phyloP scores from a whole-genome alignment of 2,797 vertebrate genomes.

The Poeciliopsis turneri region DNA sequence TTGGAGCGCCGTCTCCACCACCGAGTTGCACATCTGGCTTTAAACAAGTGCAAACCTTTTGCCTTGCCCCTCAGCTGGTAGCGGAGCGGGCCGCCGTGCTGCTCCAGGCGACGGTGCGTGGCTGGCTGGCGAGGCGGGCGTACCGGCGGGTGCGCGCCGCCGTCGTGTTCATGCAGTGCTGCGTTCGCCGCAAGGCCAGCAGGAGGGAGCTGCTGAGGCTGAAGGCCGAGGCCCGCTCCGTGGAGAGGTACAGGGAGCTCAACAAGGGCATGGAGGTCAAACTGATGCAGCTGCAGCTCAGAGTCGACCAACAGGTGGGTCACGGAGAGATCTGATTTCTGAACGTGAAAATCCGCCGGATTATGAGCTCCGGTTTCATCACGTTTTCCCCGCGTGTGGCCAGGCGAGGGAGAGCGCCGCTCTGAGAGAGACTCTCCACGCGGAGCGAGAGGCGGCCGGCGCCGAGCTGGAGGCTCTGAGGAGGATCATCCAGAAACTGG shows the following conservation, averaged over 20 bases:
- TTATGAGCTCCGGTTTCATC: neutral
- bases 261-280: constrained; percentile 86
- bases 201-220: constrained; percentile 75
- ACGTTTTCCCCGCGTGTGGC: neutral
- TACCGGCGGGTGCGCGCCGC: constrained; percentile 67
- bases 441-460: constrained; percentile 57
- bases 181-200: constrained; percentile 79
- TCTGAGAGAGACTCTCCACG: constrained; percentile 71
- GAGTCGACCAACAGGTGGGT: constrained; percentile 80
- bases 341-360: neutral
- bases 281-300: constrained; percentile 83
- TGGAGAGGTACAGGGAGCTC: constrained; percentile 82
- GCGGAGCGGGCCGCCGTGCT: constrained; percentile 68
- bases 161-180: constrained; percentile 81
- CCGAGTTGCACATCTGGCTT: neutral
- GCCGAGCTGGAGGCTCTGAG: constrained; percentile 73
- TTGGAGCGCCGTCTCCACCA: too few relatives aligned
- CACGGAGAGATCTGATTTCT: neutral
- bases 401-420: constrained; percentile 76
- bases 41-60: neutral
- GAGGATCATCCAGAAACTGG: constrained; percentile 55
- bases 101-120: constrained; percentile 76
- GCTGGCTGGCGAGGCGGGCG: constrained; percentile 75
- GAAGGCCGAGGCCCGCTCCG: constrained; percentile 77
- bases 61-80: constrained; percentile 58